A percentile compares a stretch with the other conserved stretches of the same genome.
Evolutionary conservation across 2,797 vertebrate species (phyloP).

Genomic region (Mustela erminea): DNA sequence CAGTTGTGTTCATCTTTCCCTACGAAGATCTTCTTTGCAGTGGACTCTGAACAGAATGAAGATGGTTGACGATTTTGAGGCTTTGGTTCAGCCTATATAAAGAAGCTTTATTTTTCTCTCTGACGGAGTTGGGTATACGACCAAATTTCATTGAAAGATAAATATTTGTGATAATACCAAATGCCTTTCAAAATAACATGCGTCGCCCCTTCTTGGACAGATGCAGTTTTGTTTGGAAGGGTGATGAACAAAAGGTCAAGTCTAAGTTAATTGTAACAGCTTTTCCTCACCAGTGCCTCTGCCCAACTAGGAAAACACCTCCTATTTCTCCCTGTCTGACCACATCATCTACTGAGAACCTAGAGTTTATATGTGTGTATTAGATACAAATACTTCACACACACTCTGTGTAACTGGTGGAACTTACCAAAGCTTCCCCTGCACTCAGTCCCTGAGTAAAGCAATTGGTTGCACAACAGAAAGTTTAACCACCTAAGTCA

Average conservation of each 20-base stretch:
- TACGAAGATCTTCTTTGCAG: background rate
- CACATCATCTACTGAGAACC: background rate
- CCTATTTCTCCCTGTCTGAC: background rate
- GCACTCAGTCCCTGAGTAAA: background rate
- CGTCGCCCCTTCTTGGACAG: background rate
- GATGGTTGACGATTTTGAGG: background rate
- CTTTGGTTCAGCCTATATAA: background rate
- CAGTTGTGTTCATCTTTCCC: background rate
- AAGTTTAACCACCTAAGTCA: background rate
- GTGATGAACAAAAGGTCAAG: background rate
- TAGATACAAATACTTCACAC: conserved; percentile 29
- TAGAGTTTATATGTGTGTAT: background rate
- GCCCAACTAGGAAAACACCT: background rate
- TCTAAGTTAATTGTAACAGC: background rate
- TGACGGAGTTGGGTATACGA: background rate
- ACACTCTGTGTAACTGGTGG: background rate
- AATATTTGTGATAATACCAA: conserved; percentile 9
- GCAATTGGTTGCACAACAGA: background rate
- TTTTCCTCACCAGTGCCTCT: background rate
- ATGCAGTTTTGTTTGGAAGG: background rate
- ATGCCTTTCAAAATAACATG: background rate
- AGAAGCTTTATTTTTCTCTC: conserved; percentile 13
- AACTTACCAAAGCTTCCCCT: background rate
- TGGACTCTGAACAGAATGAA: background rate
- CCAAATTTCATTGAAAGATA: conserved; percentile 9